A percentile compares a stretch with the other conserved stretches of the same genome.
These are phyloP conservation scores for Cosmia trapezina DNA, from an alignment of 2,888 invertebrate species.

Conservation along the genomic window DNA sequence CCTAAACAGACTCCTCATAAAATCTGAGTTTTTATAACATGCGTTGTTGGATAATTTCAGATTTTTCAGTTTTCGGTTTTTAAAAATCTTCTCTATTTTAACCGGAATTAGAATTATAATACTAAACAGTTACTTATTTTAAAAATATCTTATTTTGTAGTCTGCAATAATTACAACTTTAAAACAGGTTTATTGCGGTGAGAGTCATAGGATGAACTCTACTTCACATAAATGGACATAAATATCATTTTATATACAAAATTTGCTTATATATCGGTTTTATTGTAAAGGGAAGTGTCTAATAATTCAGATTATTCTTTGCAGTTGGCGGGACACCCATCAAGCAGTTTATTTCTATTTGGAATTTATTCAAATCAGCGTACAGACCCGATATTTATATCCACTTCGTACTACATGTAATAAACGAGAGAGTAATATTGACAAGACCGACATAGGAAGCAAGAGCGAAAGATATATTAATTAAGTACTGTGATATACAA, in stretches of 20 bases:
- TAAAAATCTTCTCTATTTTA: not conserved
- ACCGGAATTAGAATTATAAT: not conserved
- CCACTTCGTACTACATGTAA: slow-evolving; percentile 49
- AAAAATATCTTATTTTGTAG: slow-evolving; percentile 13
- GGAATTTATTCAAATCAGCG: slow-evolving; percentile 75
- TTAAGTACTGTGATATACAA: slow-evolving; percentile 5
- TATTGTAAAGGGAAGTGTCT: slow-evolving; percentile 63
- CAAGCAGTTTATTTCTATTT: slow-evolving; percentile 68
- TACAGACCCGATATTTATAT: slow-evolving; percentile 62
- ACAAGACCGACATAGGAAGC: slow-evolving; percentile 30
- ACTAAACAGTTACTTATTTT: not conserved
- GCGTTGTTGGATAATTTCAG: not conserved
- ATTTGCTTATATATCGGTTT: slow-evolving; percentile 61
- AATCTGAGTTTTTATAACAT: slow-evolving; percentile 10
- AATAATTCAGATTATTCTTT: slow-evolving; percentile 71
- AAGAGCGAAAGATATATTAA: slow-evolving; percentile 9
- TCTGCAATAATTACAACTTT: slow-evolving; percentile 16
- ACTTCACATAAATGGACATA: slow-evolving; percentile 29
- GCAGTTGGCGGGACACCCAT: slow-evolving; percentile 60
- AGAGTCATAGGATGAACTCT: slow-evolving; percentile 17
- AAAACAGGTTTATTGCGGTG: slow-evolving; percentile 20
- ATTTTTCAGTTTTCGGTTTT: not conserved
- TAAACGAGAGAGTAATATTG: slow-evolving; percentile 60
- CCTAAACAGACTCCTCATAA: not conserved
- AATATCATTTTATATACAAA: slow-evolving; percentile 47